phyloP scores from a whole-genome alignment of 2,888 invertebrate genomes.

The Tryphoninae sp. region DNA sequence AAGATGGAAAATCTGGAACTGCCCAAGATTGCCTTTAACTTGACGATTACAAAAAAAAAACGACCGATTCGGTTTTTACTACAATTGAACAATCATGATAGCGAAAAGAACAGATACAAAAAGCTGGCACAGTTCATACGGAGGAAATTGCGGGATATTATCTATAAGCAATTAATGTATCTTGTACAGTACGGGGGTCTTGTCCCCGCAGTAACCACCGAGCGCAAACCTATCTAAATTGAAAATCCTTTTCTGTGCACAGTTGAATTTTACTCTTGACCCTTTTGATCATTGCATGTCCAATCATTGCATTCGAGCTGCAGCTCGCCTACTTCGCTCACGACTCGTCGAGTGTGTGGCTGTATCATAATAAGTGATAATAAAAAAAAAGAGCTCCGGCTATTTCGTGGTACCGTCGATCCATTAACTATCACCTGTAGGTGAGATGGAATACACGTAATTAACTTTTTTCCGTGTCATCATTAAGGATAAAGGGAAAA shows the following conservation, averaged over 20 bases:
- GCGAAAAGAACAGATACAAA: conserved; percentile 73
- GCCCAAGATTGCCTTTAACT: conserved; percentile 75
- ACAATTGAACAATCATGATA: conserved; percentile 69
- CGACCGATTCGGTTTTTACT: conserved; percentile 73
- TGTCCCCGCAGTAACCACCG: not conserved
- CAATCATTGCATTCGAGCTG: not conserved
- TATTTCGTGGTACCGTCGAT: not conserved
- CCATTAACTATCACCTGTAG: not conserved
- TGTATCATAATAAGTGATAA: conserved; percentile 29
- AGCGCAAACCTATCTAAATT: not conserved
- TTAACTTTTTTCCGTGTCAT: too few relatives aligned
- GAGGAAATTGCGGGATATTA: conserved; percentile 71
- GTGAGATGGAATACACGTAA: too few relatives aligned
- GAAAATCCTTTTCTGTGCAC: conserved; percentile 9
- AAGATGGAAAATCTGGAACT: conserved; percentile 60
- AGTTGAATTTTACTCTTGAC: not conserved
- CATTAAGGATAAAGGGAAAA: not conserved
- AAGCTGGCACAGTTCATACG: conserved; percentile 73
- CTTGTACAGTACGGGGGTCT: conserved; percentile 72
- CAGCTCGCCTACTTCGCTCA: not conserved
- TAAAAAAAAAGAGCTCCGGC: conserved; percentile 25
- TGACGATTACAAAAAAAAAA: conserved; percentile 71
- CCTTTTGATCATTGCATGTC: not conserved
- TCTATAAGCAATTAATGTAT: conserved; percentile 70
- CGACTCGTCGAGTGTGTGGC: not conserved